phyloP scores from a whole-genome alignment of 2,113 vertebrate species.

The Athene cunicularia region DNA sequence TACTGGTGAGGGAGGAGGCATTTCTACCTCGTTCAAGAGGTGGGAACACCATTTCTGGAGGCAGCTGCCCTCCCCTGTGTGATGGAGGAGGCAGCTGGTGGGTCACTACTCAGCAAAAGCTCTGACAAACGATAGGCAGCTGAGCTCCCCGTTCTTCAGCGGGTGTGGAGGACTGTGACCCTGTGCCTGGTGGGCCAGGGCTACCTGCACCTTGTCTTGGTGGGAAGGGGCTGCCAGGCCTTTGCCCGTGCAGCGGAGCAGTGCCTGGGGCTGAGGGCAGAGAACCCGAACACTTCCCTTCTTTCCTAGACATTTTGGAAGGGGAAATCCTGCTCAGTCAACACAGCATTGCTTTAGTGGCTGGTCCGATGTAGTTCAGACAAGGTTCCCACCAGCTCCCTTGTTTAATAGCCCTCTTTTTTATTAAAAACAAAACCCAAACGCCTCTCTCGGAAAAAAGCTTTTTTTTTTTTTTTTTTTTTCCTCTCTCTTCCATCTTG shows the following conservation, averaged over 20 bases:
- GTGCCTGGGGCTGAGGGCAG: neutral
- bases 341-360: neutral
- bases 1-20: neutral
- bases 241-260: rapidly evolving
- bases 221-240: neutral
- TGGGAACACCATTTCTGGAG: neutral
- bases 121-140: neutral
- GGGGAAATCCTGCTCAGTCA: neutral
- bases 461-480: neutral
- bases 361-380: conserved; percentile 32
- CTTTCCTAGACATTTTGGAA: neutral
- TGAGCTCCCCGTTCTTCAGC: neutral
- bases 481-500: conserved; percentile 36
- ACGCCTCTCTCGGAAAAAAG: conserved; percentile 20
- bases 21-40: neutral
- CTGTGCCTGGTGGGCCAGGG: neutral
- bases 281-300: neutral
- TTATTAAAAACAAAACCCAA: conserved; percentile 23
- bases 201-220: neutral
- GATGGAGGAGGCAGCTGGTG: neutral
- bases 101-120: neutral
- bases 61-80: neutral
- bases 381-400: conserved; percentile 42
- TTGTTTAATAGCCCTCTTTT: neutral
- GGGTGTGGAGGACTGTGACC: neutral